Base-by-base conservation (phyloP, 2,113 vertebrate species). In the Amphiprion percula region DNA sequence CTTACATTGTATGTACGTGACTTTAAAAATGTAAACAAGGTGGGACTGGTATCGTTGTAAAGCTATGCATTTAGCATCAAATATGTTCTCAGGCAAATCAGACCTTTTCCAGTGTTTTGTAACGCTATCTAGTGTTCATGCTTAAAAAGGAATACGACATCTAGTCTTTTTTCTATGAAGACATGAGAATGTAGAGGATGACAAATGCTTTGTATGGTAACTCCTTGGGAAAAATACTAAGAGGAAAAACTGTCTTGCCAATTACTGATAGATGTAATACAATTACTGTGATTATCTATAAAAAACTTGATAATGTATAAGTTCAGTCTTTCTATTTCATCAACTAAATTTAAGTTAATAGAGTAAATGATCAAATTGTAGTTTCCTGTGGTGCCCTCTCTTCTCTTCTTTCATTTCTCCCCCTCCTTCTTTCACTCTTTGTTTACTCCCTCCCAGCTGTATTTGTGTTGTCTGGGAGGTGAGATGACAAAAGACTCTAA, bases 391-490 rank as follows among this genome's bases (percentile, higher is more conserved):
- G 15, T 49, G 8, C 39, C 9, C 10, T 19, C 16, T 17, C 49
- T 50, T 6, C 49, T 24, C n/a, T 33, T 3, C n/a, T 53, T 54
- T 23, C 3, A 4, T 15, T 30, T 24, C 5, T 4, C 1, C 7
- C 59, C 69, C n/a, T 65, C 63, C 44, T 59, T 17, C 41, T 44
- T 7, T 61, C 21, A 11, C 52, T 26, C n/a, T 72, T 62, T 82
- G 63, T 87, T 80, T 76, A 44, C 19, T 62, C 26, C 15, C 23
- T 66, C 65, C 30, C 77, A 85, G 88, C 86, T 93, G 87, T 92
- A 76, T 92, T 92, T 91, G 90, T 64, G 74, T 67, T 84, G 72
- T 69, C 80, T 78, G 53, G 72, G 59, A 85, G 79, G 85, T 83
- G 69, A 37, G 44, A 83, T 73, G 54, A 0, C 49, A 44, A 55